These are phyloP conservation scores for Callospermophilus lateralis DNA, from an alignment of 2,113 vertebrate genomes.

Conservation along the genomic window DNA sequence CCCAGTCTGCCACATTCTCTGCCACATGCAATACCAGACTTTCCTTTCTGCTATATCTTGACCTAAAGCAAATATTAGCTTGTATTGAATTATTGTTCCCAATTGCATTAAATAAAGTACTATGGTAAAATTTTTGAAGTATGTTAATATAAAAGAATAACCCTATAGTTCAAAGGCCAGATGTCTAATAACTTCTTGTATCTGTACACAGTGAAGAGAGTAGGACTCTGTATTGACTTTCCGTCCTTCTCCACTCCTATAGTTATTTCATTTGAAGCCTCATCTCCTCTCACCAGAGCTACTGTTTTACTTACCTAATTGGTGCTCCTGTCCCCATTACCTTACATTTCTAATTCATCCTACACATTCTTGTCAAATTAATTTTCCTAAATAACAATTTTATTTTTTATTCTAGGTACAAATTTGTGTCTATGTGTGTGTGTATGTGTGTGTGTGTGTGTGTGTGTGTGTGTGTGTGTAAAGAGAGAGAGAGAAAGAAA, in stretches of 20 bases:
- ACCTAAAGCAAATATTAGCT: background rate
- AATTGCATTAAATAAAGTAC: background rate
- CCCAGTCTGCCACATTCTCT: background rate
- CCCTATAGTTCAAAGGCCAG: background rate
- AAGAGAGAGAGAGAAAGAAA: too few relatives aligned
- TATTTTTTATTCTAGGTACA: conserved; percentile 58
- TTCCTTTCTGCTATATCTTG: background rate
- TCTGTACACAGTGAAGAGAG: background rate
- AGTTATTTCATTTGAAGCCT: conserved; percentile 44
- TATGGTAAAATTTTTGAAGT: background rate
- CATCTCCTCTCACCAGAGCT: background rate
- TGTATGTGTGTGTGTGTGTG: background rate
- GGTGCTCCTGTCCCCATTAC: background rate
- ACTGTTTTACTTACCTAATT: conserved; percentile 56
- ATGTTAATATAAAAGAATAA: background rate
- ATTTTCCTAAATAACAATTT: conserved; percentile 66
- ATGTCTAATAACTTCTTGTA: background rate
- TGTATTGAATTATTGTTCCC: background rate
- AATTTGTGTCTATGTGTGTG: background rate
- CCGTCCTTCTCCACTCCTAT: background rate
- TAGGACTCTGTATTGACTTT: background rate
- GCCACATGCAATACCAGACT: fast-evolving
- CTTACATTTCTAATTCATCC: conserved; percentile 48
- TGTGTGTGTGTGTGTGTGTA: too few relatives aligned
- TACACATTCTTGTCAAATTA: conserved; percentile 66